Evolutionary conservation across 2,888 invertebrate species (phyloP), one percentile per base, ranked within the genome.

Genomic region (Microctonus aethiopoides): DNA sequence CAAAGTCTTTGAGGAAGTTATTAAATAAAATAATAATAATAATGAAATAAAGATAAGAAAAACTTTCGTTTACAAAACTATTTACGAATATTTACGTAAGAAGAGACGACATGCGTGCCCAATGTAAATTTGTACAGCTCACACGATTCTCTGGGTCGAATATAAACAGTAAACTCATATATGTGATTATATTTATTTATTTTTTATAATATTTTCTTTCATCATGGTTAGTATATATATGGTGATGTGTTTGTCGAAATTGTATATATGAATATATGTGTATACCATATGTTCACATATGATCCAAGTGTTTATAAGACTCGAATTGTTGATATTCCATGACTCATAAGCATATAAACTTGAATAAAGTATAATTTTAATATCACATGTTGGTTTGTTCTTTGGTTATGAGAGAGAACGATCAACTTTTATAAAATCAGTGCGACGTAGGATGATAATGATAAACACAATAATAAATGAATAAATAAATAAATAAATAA

Each of bases 41-140:
- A n/a, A n/a, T n/a, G n/a, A n/a, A n/a, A n/a, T n/a, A n/a, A n/a
- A n/a, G n/a, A n/a, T n/a, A n/a, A n/a, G n/a, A n/a, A n/a, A 65
- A 65, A 32, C 5, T 22, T 46, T 24, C 32, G 26, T 62, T 16
- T 62, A 29, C 16, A 46, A n/a, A 22, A 16, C 24, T 20, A 39
- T 22, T 36, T 46, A 63, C 34, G 32, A 46, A 52, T 34, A 52
- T 52, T 63, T 63, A 63, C 52, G 34, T 46, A 62, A 62, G 46
- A 26, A 24, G 29, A 62, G 16, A 62, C 46, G 32, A 46, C 10
- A 52, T 24, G 52, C 52, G 52, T 52, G 52, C 24, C 26, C 52
- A 52, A 46, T 41, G 62, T 62, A 62, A 62, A 62, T 62, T 46
- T 62, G 46, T 62, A 39, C 46, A 62, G 41, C 9, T 41, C 26